A percentile compares a stretch with the other conserved stretches of the same genome.
Conservation (phyloP, 2,113 vertebrate genomes). For the Patagioenas fasciata region DNA sequence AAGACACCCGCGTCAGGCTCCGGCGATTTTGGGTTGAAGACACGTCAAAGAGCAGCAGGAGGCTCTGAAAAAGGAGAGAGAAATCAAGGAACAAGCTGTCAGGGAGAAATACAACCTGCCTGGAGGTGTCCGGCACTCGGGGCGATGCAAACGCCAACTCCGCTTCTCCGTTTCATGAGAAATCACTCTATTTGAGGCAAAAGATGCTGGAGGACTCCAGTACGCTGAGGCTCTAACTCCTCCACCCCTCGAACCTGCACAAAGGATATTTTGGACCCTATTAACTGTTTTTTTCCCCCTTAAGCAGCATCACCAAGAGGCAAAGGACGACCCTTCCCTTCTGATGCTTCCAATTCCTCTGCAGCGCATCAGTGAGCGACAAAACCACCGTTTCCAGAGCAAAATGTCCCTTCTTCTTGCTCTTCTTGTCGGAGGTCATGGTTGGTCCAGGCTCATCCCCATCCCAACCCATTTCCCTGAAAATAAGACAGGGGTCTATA, state of each 20-base stretch:
- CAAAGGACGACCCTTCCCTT: not conserved
- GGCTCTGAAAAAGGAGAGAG: not conserved
- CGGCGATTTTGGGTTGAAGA: not conserved
- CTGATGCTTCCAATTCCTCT: not conserved
- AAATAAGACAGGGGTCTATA: no score
- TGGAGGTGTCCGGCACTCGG: not conserved
- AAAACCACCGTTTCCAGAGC: not conserved
- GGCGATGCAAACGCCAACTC: accelerated
- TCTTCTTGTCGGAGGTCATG: not conserved
- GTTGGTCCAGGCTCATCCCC: not conserved
- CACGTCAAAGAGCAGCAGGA: not conserved
- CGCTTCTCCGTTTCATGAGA: not conserved
- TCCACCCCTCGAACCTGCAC: not conserved
- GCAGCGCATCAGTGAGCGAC: not conserved
- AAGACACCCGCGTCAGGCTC: not conserved
- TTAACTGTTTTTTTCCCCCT: not conserved
- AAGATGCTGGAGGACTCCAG: no score
- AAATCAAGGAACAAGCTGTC: not conserved
- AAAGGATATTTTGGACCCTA: not conserved
- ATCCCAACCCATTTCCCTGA: not conserved
- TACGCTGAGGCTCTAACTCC: not conserved
- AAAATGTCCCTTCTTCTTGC: not conserved
- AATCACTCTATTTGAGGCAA: not conserved
- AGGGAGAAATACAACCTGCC: not conserved
- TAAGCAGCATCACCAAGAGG: no score